Base-by-base conservation (phyloP, 2,797 vertebrate species). In the Novumbra hubbsi region DNA sequence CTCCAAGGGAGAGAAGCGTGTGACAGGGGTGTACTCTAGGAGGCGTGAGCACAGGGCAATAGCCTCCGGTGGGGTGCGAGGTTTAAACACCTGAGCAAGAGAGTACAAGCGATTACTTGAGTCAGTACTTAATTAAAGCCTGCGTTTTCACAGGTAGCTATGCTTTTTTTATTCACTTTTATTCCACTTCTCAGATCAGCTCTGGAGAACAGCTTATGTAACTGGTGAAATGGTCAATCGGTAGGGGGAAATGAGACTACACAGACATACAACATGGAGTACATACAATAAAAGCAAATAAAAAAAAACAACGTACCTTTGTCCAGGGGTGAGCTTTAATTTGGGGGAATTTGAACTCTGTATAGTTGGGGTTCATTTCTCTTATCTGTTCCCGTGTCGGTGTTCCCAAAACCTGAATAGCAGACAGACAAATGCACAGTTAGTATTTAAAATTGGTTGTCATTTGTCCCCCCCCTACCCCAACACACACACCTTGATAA, bases 291-390 rank as follows among this genome's bases (percentile, higher is more conserved):
- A 21, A 52, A 60, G 34, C 34, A 38, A 27, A 60, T 1, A 14
- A 24, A 24, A 24, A 11, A 41, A 14, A n/a, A 50, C 38, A 4
- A 9, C 4, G 0, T 77, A 88, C 83, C 84, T 86, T 86, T 76
- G 83, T 83, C 86, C 83, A 85, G 19, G 86, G 83, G 62, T 86
- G 84, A 14, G 84, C 86, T 75, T 86, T 88, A 72, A 96, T 96
- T 88, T 96, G 95, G 79, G 95, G 95, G 87, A 96, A 96, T 91
- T 96, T 96, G 89, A 96, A 96, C 90, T 96, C 95, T 83, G 95
- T 96, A 87, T 96, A 96, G 85, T 96, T 96, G 82, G 95, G 95
- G 89, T 96, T 96, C 95, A 96, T 96, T 92, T 96, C 95, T 92
- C 95, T 91, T 87, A 96, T 96, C 92, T 96, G 95, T 86, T 96